Base-by-base conservation (phyloP, 2,888 invertebrate genomes). In the Bibio marci region DNA sequence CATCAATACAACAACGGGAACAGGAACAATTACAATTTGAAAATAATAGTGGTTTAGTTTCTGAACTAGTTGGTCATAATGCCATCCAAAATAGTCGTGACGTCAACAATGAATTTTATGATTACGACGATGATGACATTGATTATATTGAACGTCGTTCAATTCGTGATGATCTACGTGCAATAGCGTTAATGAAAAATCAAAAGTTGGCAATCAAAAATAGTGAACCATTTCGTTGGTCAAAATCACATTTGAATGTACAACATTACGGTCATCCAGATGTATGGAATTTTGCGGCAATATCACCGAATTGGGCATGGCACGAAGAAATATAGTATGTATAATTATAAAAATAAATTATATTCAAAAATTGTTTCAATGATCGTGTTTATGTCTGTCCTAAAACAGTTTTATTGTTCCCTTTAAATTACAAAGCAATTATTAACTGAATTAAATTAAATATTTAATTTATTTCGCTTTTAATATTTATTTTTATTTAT, bases 291-390 rank as follows among this genome's bases (percentile, higher is more conserved):
- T 62, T 62, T 41, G 55, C 51, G 34, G 55, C 53, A 37, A 54
- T 58, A 37, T 52, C 60, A 35, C 61, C 61, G 10, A 52, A 51
- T 40, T 61, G 61, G 61, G 56, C 59, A 33, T 61, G 62, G 62
- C 55, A 27, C 12, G 7, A 35, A 11, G 30, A 30, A 7, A 30
- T 8, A 7, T 7, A 7, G 17, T 34, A 34, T 5, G 8, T 8
- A 18, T 7, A n/a, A n/a, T 12, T 17, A 8, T 34, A n/a, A 12
- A 17, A 14, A n/a, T 5, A 12, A 34, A 34, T 34, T 34, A 14
- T 18, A 12, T 34, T 34, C 12, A 31, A 31, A 31, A 8, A 14
- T 10, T 10, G 7, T 27, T 27, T 27, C n/a, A n/a, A n/a, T n/a
- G n/a, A n/a, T n/a, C n/a, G n/a, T n/a, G n/a, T n/a, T n/a, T n/a